phyloP scores from a whole-genome alignment of 1,140 invertebrate genomes.

The Campoletis sonorensis region DNA sequence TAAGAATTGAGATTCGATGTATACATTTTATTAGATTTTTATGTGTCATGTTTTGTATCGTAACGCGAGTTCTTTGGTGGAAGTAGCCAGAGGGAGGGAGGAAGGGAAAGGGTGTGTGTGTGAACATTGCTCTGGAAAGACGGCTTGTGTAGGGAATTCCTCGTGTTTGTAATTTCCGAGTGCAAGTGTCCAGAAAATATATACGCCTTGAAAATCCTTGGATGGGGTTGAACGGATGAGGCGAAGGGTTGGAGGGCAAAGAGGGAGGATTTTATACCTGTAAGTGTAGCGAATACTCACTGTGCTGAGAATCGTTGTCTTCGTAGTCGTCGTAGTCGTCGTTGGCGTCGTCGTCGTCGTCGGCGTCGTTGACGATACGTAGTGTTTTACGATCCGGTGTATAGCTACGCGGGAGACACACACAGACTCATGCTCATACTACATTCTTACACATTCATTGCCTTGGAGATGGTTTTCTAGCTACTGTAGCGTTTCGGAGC shows the following conservation, averaged over 20 bases:
- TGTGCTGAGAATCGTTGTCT: constrained; percentile 32
- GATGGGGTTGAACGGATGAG: constrained; percentile 19
- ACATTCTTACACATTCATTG: constrained; percentile 3
- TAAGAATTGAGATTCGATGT: no score
- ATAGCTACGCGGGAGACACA: constrained; percentile 16
- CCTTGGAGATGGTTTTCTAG: constrained; percentile 3
- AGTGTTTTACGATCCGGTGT: constrained; percentile 40
- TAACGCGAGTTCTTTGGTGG: background rate
- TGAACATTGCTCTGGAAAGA: background rate
- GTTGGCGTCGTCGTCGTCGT: background rate
- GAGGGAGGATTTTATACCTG: constrained; percentile 30
- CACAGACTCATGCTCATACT: background rate
- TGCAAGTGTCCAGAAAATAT: constrained; percentile 41
- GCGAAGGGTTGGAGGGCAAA: background rate
- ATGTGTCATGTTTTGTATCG: constrained; percentile 1
- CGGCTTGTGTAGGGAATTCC: constrained; percentile 12
- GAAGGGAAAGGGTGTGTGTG: background rate
- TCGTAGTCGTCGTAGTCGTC: constrained; percentile 20
- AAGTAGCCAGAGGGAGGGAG: background rate
- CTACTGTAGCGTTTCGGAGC: constrained; percentile 21
- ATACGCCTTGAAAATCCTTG: background rate
- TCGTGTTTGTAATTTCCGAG: constrained; percentile 38
- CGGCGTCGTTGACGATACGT: constrained; percentile 35
- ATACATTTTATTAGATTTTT: background rate
- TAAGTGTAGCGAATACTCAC: constrained; percentile 21